Conservation (phyloP, 2,888 invertebrate genomes). For the Hydrotaea cyrtoneurina region DNA sequence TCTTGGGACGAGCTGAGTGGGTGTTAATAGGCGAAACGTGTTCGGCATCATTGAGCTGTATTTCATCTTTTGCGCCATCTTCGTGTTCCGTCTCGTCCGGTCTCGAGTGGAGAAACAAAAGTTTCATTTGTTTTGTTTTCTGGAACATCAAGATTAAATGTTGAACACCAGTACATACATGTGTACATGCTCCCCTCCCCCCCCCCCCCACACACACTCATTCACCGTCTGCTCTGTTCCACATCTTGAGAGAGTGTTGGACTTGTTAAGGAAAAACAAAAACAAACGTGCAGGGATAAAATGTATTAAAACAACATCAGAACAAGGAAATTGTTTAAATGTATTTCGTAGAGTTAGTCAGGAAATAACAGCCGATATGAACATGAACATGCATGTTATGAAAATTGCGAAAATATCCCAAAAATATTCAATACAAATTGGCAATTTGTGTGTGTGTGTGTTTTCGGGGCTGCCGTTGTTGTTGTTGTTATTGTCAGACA, state of each 20-base stretch:
- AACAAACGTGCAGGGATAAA: neutral
- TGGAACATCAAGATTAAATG: neutral
- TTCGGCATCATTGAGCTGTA: neutral
- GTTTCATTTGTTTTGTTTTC: neutral
- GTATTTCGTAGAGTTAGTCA: neutral
- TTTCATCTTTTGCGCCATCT: too few species aligned
- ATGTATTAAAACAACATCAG: neutral
- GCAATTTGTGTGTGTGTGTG: neutral
- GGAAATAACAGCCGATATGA: neutral
- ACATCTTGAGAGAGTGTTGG: neutral
- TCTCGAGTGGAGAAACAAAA: neutral
- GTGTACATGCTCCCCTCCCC: neutral
- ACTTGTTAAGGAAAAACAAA: conserved; percentile 6
- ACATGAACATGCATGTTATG: conserved; percentile 15
- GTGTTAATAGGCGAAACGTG: neutral
- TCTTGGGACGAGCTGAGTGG: neutral
- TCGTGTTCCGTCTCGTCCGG: too few species aligned
- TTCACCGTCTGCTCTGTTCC: too few species aligned
- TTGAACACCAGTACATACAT: too few species aligned
- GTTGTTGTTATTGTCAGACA: too few species aligned
- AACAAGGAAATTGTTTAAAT: conserved; percentile 18
- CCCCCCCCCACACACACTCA: neutral
- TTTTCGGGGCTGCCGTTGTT: too few species aligned
- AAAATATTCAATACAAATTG: neutral
- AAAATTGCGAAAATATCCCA: neutral